Conservation (phyloP, 2,113 vertebrate species). For the Lethenteron reissneri region DNA sequence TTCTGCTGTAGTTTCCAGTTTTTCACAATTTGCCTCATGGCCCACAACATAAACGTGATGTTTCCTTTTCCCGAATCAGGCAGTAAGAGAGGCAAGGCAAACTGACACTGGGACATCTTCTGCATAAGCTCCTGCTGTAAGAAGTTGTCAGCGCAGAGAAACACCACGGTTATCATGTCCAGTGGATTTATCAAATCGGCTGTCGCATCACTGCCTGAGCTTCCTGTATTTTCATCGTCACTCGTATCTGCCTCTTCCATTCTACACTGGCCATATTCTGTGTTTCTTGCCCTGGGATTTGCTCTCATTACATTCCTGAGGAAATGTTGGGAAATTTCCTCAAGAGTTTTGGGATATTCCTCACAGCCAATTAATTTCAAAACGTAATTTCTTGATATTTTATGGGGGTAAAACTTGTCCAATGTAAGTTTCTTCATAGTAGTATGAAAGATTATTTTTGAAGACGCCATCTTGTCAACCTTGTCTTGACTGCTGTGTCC, state of each 20-base stretch:
- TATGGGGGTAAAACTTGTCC: too few species aligned
- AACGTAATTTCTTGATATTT: too few species aligned
- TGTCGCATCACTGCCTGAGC: neutral
- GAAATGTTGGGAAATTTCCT: neutral
- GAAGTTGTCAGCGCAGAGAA: constrained; percentile 4
- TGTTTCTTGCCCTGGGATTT: constrained; percentile 4
- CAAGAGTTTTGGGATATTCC: too few species aligned
- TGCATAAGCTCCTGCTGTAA: constrained; percentile 7
- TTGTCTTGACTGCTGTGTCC: too few species aligned
- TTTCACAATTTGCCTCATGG: constrained; percentile 7
- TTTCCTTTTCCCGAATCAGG: constrained; percentile 1
- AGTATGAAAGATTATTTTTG: too few species aligned
- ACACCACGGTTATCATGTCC: constrained; percentile 3
- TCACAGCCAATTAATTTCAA: too few species aligned
- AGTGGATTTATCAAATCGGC: neutral
- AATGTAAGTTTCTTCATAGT: too few species aligned
- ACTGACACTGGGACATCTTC: constrained; percentile 8
- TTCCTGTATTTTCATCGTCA: neutral
- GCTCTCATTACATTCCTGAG: constrained; percentile 6
- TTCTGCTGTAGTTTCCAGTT: constrained; percentile 7
- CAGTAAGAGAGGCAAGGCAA: constrained; percentile 7
- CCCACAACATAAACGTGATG: constrained; percentile 4
- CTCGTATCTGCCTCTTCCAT: too few species aligned
- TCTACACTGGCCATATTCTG: neutral
- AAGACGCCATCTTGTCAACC: too few species aligned